Percentiles rank a stretch among this genome's conserved stretches.
phyloP scores from a whole-genome alignment of 2,797 vertebrate species.

The Myotis myotis region DNA sequence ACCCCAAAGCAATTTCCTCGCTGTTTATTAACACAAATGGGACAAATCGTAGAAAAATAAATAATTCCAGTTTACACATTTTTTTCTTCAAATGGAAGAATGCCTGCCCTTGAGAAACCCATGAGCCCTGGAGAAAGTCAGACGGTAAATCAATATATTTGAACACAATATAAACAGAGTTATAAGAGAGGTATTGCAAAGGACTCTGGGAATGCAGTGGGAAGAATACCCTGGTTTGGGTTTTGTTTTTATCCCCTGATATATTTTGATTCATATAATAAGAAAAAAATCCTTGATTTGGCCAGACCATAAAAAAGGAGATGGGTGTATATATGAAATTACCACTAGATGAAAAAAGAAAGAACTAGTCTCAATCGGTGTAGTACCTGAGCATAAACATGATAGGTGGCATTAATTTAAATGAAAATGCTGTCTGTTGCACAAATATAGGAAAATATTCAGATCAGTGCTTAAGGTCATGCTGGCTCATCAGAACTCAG shows the following conservation, averaged over 20 bases:
- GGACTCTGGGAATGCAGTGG: conserved; percentile 3
- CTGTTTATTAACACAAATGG: not conserved
- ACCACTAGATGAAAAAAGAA: not conserved
- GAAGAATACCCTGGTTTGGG: conserved; percentile 2
- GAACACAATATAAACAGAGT: not conserved
- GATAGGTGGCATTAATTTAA: not conserved
- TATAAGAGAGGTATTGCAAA: not conserved
- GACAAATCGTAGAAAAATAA: conserved; percentile 34
- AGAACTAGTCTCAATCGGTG: not conserved
- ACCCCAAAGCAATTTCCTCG: not conserved
- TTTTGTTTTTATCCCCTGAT: not conserved
- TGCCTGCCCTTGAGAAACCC: conserved; percentile 42
- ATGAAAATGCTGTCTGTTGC: not conserved
- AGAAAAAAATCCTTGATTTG: not conserved
- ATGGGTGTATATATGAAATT: not conserved
- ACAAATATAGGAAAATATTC: not conserved
- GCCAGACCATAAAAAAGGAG: not conserved
- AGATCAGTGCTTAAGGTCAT: not conserved
- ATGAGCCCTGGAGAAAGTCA: conserved; percentile 30
- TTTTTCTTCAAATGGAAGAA: not conserved
- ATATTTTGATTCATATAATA: conserved; percentile 12
- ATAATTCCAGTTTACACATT: not conserved
- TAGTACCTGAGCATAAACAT: not conserved
- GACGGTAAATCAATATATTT: conserved; percentile 27
- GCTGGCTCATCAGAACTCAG: not conserved